A percentile compares a stretch with the other conserved stretches of the same genome.
phyloP scores from a whole-genome alignment of 1,140 invertebrate genomes.

The Eurosta solidaginis region DNA sequence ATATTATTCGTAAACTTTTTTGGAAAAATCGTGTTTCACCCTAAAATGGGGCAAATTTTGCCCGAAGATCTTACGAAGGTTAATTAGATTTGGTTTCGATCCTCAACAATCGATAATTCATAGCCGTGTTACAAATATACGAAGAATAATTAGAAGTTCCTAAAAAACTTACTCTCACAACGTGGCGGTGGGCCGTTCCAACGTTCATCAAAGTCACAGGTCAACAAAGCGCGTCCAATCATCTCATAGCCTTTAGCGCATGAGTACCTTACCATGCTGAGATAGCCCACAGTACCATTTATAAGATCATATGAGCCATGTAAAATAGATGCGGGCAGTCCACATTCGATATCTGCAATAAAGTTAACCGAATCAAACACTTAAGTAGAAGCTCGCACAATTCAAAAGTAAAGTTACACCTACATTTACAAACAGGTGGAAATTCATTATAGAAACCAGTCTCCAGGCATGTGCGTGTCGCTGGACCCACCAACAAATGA shows the following conservation, averaged over 20 bases:
- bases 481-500: slow-evolving; percentile 83
- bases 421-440: slow-evolving; percentile 90
- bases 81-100: too few species aligned
- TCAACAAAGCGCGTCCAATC: slow-evolving; percentile 77
- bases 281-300: slow-evolving; percentile 82
- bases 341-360: slow-evolving; percentile 83
- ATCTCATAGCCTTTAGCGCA: slow-evolving; percentile 85
- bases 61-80: too few species aligned
- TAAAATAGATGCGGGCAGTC: slow-evolving; percentile 81
- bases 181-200: slow-evolving; percentile 93
- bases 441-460: slow-evolving; percentile 94
- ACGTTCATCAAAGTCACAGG: slow-evolving; percentile 88
- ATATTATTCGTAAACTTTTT: too few species aligned
- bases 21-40: too few species aligned
- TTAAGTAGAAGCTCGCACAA: background rate
- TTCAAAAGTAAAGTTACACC: slow-evolving; percentile 45
- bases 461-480: slow-evolving; percentile 80
- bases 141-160: background rate
- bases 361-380: background rate
- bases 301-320: slow-evolving; percentile 81
- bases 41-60: too few species aligned
- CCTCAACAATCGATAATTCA: too few species aligned
- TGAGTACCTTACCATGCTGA: slow-evolving; percentile 82
- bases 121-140: background rate
- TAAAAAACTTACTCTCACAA: slow-evolving; percentile 75